phyloP scores from a whole-genome alignment of 2,797 vertebrate species.

The Falco naumanni region DNA sequence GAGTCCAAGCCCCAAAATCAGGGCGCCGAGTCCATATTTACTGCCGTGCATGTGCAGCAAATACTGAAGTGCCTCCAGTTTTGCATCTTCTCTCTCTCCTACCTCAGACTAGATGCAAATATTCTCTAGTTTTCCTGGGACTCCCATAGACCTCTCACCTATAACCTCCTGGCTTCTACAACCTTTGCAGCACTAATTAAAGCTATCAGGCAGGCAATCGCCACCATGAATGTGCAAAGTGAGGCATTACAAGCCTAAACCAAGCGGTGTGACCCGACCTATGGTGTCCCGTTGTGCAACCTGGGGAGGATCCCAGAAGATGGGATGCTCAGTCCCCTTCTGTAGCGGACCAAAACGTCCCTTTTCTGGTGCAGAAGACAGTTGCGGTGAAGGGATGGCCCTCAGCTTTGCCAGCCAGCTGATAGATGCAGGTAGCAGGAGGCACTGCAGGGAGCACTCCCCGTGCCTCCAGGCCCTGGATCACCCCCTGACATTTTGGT shows the following conservation, averaged over 20 bases:
- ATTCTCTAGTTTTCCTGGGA: neutral
- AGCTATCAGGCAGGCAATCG: neutral
- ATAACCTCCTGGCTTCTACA: neutral
- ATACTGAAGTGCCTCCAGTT: neutral
- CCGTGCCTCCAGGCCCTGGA: neutral
- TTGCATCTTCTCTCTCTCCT: neutral
- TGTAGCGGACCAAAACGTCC: neutral
- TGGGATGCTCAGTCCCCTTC: neutral
- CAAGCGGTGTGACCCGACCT: neutral
- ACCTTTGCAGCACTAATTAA: neutral
- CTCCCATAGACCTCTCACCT: neutral
- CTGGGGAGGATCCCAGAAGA: neutral
- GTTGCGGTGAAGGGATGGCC: neutral
- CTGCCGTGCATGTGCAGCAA: neutral
- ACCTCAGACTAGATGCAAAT: neutral
- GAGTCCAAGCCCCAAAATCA: neutral
- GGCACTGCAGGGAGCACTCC: neutral
- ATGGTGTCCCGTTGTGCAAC: accelerated
- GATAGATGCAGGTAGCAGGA: neutral
- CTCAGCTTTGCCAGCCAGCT: neutral
- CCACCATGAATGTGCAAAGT: neutral
- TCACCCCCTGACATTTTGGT: neutral
- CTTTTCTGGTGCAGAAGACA: neutral
- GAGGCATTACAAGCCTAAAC: neutral
- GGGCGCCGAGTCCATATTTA: neutral